These are phyloP conservation scores for Xiphorhynchus erythropygius DNA, from an alignment of 2,797 vertebrate genomes.

Conservation along the genomic window DNA sequence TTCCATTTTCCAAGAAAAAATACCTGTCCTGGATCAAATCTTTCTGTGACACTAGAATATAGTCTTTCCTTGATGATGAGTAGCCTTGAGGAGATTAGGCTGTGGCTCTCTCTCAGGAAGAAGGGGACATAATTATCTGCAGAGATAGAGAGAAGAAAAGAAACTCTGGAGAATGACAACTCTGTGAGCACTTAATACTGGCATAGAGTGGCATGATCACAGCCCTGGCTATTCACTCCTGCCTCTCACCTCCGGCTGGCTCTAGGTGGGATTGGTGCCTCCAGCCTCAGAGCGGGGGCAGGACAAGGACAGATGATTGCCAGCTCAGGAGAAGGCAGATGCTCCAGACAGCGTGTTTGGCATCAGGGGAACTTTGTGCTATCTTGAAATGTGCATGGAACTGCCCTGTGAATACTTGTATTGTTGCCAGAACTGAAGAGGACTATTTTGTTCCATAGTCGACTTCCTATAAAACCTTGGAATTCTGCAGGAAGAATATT, in stretches of 20 bases:
- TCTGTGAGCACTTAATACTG: background rate
- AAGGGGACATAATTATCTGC: background rate
- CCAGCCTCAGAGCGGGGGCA: background rate
- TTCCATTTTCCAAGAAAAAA: conserved; percentile 23
- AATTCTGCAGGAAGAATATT: background rate
- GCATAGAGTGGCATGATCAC: background rate
- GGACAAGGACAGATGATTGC: accelerated
- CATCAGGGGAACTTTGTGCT: background rate
- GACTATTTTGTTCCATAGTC: background rate
- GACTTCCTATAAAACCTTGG: background rate
- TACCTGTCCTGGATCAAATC: background rate
- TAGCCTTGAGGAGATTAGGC: background rate
- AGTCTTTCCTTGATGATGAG: background rate
- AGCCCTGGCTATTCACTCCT: background rate
- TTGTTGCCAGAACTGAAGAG: background rate
- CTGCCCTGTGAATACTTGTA: accelerated
- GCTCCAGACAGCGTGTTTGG: background rate
- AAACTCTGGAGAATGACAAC: background rate
- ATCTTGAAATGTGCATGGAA: background rate
- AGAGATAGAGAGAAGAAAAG: background rate
- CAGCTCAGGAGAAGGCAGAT: background rate
- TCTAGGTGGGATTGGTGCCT: background rate
- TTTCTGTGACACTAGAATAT: background rate
- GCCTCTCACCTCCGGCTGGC: background rate
- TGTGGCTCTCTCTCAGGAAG: background rate